Percentiles rank a stretch among this genome's conserved stretches.
These are phyloP conservation scores for Vidua chalybeata DNA, from an alignment of 2,113 vertebrate species.

Conservation along the genomic window DNA sequence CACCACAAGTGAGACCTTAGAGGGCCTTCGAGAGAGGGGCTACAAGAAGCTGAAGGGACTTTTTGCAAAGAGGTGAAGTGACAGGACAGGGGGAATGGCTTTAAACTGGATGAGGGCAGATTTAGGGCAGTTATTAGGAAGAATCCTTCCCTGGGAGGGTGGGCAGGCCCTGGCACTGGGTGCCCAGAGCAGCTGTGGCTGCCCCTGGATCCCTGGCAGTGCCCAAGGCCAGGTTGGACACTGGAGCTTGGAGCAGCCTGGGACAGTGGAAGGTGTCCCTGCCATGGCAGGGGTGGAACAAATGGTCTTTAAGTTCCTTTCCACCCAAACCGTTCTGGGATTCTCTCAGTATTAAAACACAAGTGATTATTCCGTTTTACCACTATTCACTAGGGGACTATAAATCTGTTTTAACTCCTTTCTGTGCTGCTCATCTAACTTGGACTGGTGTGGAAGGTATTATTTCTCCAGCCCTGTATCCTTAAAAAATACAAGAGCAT, in stretches of 20 bases:
- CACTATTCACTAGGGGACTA: neutral
- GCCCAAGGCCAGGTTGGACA: accelerated
- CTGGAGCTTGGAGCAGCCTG: neutral
- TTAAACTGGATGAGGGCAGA: neutral
- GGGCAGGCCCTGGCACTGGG: neutral
- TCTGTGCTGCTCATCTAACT: neutral
- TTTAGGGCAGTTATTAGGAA: neutral
- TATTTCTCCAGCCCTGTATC: neutral
- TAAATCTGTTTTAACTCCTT: neutral
- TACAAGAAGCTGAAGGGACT: neutral
- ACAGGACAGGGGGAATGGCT: neutral
- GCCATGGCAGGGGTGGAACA: neutral
- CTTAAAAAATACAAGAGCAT: neutral
- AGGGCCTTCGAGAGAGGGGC: neutral
- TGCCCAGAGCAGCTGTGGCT: neutral
- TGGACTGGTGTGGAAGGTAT: neutral
- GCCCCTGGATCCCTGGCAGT: neutral
- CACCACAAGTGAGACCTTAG: neutral
- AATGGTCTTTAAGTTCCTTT: neutral
- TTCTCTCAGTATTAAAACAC: neutral
- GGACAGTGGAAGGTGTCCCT: neutral
- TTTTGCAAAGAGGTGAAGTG: neutral
- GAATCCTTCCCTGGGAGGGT: neutral
- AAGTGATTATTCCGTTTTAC: neutral
- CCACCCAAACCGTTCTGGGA: neutral